Base-by-base conservation (phyloP, 2,888 invertebrate species). In the Acheta domesticus region DNA sequence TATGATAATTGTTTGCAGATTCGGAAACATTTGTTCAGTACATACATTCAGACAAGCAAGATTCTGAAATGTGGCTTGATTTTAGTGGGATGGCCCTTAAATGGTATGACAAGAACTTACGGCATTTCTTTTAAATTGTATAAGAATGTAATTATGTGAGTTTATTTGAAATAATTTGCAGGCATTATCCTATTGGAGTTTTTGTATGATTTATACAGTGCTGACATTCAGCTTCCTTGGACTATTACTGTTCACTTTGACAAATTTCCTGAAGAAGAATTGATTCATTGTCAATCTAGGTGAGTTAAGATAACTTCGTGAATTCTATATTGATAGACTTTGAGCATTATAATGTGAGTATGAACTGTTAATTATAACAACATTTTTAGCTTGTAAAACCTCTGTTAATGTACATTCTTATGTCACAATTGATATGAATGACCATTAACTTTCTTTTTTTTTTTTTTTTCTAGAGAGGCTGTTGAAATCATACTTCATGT, bases 401-500 rank as follows among this genome's bases (percentile, higher is more conserved):
- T 36, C 36, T 36, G 36, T 36, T 36, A 36, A 8, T 5, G 0
- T 36, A 8, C 36, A 36, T 36, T 8, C 36, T 36, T 36, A 3
- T 36, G 5, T 36, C 36, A 8, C 36, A 8, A 36, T 36, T 5
- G 5, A 5, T 36, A 5, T 36, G 36, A 1, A 36, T 36, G 36
- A 23, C n/a, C 12, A 21, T 12, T 75, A 11, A 1, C n/a, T n/a
- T n/a, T n/a, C 23, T 75, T 21, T 75, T n/a, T 75, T 36, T 21
- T 23, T 12, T 19, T 75, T 75, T 23, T 85, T n/a, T 36, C 20
- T 48, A 96, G 96, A 86, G 98, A 98, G 86, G 91, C 93, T 19
- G 93, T 99, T 20, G 97, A 98, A 98, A 87, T 93, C 97, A 3
- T 94, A 97, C 86, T 99, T 96, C 86, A 94, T 99, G 92, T 94